Percentiles rank a stretch among this genome's conserved stretches.
phyloP scores from a whole-genome alignment of 2,797 vertebrate genomes.

The Gorsachius magnificus region DNA sequence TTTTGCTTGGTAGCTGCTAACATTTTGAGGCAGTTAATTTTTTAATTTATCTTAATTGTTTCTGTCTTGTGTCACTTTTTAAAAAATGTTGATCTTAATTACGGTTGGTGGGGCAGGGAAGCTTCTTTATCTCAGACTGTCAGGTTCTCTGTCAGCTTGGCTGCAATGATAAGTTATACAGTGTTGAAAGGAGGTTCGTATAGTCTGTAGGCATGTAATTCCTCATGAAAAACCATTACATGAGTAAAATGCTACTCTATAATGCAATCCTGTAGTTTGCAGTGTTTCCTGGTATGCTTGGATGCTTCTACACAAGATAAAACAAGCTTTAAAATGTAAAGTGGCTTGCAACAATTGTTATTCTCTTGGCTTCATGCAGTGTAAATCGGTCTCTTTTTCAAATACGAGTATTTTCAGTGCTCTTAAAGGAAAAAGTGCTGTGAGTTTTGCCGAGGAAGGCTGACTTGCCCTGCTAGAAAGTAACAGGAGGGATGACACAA shows the following conservation, averaged over 20 bases:
- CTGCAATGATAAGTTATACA: background rate
- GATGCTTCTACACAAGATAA: background rate
- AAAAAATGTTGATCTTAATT: background rate
- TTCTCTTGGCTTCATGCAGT: background rate
- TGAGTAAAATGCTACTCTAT: background rate
- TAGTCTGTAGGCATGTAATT: background rate
- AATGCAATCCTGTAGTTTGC: background rate
- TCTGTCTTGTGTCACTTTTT: background rate
- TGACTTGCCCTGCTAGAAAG: background rate
- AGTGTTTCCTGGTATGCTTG: background rate
- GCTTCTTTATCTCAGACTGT: constrained; percentile 44
- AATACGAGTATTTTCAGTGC: rapidly evolving
- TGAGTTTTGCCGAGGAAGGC: background rate
- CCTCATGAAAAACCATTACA: background rate
- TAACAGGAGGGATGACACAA: background rate
- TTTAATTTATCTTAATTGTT: background rate
- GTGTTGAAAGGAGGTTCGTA: background rate
- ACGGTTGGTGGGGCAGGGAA: constrained; percentile 4
- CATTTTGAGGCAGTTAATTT: background rate
- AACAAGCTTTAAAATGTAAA: background rate
- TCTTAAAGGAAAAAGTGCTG: background rate
- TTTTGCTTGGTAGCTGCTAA: background rate
- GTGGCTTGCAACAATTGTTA: background rate
- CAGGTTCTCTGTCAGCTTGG: constrained; percentile 40
- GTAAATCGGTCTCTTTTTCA: background rate